These are phyloP conservation scores for Aporophyla lueneburgensis DNA, from an alignment of 2,888 invertebrate genomes.

Conservation along the genomic window DNA sequence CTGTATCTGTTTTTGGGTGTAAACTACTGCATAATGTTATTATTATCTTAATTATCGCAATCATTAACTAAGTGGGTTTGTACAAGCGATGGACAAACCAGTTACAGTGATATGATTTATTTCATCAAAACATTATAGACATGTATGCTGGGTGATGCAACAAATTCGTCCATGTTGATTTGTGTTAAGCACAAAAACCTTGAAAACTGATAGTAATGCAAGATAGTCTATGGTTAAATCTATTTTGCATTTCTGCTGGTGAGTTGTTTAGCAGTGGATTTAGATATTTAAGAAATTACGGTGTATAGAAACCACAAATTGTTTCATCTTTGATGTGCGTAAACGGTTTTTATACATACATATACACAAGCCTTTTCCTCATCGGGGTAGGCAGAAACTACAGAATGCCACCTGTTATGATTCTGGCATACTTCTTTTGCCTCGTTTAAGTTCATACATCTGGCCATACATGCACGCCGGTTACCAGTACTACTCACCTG, in stretches of 20 bases:
- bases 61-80: not conserved
- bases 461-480: too few species aligned
- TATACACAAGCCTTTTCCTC: too few species aligned
- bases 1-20: constrained; percentile 1
- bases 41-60: not conserved
- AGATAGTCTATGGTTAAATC: not conserved
- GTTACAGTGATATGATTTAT: constrained; percentile 6
- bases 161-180: not conserved
- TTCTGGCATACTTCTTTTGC: too few species aligned
- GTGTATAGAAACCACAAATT: not conserved
- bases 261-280: not conserved
- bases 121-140: not conserved
- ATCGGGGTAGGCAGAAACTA: too few species aligned
- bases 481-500: too few species aligned
- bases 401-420: too few species aligned
- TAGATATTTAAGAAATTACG: not conserved
- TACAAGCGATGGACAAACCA: not conserved
- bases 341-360: not conserved
- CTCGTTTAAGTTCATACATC: too few species aligned
- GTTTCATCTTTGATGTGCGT: not conserved
- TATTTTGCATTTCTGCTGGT: not conserved
- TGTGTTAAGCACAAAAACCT: not conserved
- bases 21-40: not conserved
- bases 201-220: not conserved
- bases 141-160: constrained; percentile 7